Conservation (phyloP, 2,888 invertebrate species). For the Conchocele bisecta region DNA sequence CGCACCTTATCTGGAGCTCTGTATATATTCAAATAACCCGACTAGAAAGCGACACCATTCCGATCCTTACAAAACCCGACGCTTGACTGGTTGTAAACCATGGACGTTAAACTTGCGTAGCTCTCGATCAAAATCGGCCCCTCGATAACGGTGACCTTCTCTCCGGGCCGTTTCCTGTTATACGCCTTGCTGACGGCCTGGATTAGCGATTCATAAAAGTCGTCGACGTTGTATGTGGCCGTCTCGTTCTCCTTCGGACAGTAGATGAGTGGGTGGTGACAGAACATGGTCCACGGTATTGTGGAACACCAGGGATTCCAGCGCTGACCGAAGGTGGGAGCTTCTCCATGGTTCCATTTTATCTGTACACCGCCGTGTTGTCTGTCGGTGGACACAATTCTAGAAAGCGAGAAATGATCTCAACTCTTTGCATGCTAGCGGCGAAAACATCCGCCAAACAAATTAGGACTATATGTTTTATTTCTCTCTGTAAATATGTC, state of each 20-base stretch:
- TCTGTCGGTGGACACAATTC: slow-evolving; percentile 86
- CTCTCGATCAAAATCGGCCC: slow-evolving; percentile 88
- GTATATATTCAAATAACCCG: too few species aligned
- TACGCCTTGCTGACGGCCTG: slow-evolving; percentile 69
- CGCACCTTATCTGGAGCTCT: too few species aligned
- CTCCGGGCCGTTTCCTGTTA: slow-evolving; percentile 69
- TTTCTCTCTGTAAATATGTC: too few species aligned
- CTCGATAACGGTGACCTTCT: slow-evolving; percentile 74
- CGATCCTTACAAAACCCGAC: slow-evolving; percentile 94
- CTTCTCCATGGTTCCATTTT: slow-evolving; percentile 90
- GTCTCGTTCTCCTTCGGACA: slow-evolving; percentile 80
- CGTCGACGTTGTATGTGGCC: slow-evolving; percentile 82
- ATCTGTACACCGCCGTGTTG: slow-evolving; percentile 89
- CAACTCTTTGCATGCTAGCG: too few species aligned
- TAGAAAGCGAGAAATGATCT: too few species aligned
- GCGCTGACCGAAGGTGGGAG: slow-evolving; percentile 85
- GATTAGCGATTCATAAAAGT: slow-evolving; percentile 81
- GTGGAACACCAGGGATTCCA: slow-evolving; percentile 94
- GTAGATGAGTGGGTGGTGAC: slow-evolving; percentile 88
- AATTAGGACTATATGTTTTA: too few species aligned
- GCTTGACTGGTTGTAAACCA: slow-evolving; percentile 91
- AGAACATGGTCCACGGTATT: slow-evolving; percentile 90
- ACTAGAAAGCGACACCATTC: slow-evolving; percentile 88
- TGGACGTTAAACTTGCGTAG: slow-evolving; percentile 90
- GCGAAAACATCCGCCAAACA: too few species aligned